These are phyloP conservation scores for Lepidurus packardi DNA, from an alignment of 1,140 invertebrate genomes.

Conservation along the genomic window DNA sequence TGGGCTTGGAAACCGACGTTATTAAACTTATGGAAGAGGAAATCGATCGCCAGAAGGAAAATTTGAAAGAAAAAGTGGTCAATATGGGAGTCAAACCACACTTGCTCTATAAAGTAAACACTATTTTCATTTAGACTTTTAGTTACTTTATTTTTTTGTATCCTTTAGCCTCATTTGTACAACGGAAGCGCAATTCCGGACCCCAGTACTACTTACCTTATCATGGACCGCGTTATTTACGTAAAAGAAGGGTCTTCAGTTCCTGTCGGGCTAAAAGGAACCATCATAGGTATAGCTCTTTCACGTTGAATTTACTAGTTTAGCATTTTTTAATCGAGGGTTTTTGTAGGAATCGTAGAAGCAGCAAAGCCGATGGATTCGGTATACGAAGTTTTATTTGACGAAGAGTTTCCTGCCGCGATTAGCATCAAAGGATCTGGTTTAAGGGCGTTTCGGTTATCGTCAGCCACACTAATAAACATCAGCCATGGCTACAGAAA, in stretches of 20 bases:
- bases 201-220: constrained; percentile 53
- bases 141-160: constrained; percentile 22
- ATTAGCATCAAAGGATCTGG: constrained; percentile 47
- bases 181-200: constrained; percentile 58
- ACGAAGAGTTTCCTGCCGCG: constrained; percentile 64
- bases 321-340: background rate
- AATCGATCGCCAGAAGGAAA: constrained; percentile 46
- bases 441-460: constrained; percentile 51
- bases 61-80: constrained; percentile 50
- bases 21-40: constrained; percentile 56
- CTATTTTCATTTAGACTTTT: constrained; percentile 35
- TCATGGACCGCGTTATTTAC: constrained; percentile 80
- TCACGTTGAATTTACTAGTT: constrained; percentile 5
- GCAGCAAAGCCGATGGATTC: constrained; percentile 49
- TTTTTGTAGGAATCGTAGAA: constrained; percentile 47
- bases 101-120: constrained; percentile 61
- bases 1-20: constrained; percentile 61
- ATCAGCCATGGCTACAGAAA: constrained; percentile 49
- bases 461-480: constrained; percentile 55
- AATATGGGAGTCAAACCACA: constrained; percentile 72
- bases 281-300: constrained; percentile 58
- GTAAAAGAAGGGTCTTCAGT: constrained; percentile 65
- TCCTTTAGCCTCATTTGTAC: constrained; percentile 40
- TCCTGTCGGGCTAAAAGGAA: constrained; percentile 73
- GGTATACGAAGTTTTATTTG: constrained; percentile 69